phyloP scores from a whole-genome alignment of 2,113 vertebrate genomes.

The Plecturocebus donacophilus region DNA sequence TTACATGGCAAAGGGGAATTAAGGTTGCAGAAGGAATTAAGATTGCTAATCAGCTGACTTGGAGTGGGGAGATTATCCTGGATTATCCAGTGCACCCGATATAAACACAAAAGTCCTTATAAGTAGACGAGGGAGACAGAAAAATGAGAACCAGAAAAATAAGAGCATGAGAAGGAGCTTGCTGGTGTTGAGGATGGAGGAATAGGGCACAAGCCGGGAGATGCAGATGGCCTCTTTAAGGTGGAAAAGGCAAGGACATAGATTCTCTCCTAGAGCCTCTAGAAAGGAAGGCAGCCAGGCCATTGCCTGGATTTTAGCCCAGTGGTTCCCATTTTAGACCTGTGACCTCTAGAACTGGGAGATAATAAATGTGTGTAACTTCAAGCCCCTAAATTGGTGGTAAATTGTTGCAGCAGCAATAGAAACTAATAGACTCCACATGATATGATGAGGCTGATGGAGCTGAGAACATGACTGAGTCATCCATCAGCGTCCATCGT shows the following conservation, averaged over 20 bases:
- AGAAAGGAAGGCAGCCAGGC: background rate
- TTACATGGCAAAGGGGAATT: background rate
- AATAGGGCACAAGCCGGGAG: background rate
- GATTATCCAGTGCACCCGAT: background rate
- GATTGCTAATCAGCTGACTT: background rate
- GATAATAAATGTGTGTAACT: background rate
- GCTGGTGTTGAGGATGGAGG: background rate
- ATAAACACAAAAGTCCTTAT: background rate
- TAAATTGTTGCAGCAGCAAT: background rate
- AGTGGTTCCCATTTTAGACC: background rate
- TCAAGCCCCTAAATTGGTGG: background rate
- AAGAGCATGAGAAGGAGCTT: background rate
- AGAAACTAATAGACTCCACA: background rate
- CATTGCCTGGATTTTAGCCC: background rate
- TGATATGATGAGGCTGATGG: background rate
- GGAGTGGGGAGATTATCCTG: background rate
- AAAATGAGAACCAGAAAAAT: background rate
- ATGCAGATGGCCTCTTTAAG: background rate
- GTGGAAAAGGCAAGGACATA: background rate
- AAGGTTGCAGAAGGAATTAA: background rate
- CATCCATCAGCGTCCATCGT: background rate
- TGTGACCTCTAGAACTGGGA: background rate
- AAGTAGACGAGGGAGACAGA: background rate
- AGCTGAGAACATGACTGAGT: background rate
- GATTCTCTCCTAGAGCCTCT: background rate